Evolutionary conservation across 2,113 vertebrate genomes (phyloP), one percentile per base, ranked within the genome.

Genomic region (Trogon surrucura): DNA sequence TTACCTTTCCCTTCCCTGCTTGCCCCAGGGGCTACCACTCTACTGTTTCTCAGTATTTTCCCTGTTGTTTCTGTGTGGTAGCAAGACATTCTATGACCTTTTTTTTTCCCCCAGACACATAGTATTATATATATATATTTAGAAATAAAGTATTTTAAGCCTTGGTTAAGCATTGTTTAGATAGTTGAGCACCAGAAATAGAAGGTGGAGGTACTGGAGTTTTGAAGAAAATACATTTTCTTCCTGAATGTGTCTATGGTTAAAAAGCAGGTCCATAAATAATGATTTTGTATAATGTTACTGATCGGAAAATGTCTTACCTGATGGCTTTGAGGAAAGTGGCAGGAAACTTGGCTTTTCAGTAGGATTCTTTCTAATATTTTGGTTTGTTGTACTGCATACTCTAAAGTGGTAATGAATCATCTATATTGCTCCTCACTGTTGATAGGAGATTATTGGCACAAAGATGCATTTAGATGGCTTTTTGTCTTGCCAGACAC

Each of bases 171-270:
- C 56, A 51, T 62, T 70, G 20, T 30, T 61, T 85, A 83, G 32
- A n/a, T 53, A 75, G 10, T 50, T 65, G 26, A 32, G 71, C 4
- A 83, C 36, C 11, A 73, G 47, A 93, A 95, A 75, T 4, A 20
- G 12, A 67, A 44, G 13, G 10, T 58, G 74, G 47, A 69, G 12
- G 34, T 38, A 65, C 79, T 27, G 29, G 5, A 14, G 6, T 53
- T 82, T 95, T 72, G 72, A 88, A 87, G 38, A 80, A 95, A 94
- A 71, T 67, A 88, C 16, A 16, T 91, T 91, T 96, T 95, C 65
- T 6, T 78, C 62, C 69, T 80, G 36, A 26, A 11, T 51, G 41
- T 61, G 54, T 56, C 60, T 85, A 16, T 32, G 30, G 9, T 64
- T 47, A 88, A 41, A 95, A 96, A 95, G 13, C 27, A 90, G 67